Conservation (phyloP, 2,797 vertebrate genomes). For the Tapirus indicus region DNA sequence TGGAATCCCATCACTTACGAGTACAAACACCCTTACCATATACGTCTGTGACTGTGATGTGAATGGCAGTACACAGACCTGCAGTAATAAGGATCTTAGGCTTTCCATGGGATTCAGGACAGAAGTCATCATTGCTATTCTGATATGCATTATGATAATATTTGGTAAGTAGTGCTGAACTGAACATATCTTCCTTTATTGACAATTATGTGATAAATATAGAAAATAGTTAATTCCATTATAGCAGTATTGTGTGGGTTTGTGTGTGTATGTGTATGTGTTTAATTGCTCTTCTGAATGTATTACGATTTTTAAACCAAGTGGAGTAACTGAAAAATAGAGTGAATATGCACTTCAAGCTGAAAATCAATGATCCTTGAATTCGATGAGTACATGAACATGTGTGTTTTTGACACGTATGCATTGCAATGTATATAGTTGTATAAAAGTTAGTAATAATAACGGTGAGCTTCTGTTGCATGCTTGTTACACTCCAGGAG, state of each 20-base stretch:
- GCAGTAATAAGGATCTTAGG: constrained; percentile 88
- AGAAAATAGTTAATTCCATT: background rate
- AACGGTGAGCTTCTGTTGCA: background rate
- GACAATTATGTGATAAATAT: background rate
- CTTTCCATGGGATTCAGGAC: constrained; percentile 91
- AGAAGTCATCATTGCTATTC: constrained; percentile 90
- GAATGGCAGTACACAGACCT: constrained; percentile 86
- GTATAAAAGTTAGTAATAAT: background rate
- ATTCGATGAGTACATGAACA: background rate
- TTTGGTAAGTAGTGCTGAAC: constrained; percentile 89
- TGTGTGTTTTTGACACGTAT: background rate
- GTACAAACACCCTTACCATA: constrained; percentile 94
- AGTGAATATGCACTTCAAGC: background rate
- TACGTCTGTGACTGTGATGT: constrained; percentile 93
- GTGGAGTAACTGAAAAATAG: background rate
- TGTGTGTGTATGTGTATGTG: background rate
- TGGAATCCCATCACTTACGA: constrained; percentile 92
- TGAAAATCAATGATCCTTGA: background rate
- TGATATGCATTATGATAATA: constrained; percentile 91
- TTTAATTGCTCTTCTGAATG: background rate
- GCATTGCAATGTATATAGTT: background rate
- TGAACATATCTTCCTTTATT: background rate
- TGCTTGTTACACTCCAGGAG: background rate
- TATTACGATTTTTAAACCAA: background rate
- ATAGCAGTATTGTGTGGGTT: background rate